These are phyloP conservation scores for Epinephelus coioides DNA, from an alignment of 2,797 vertebrate genomes.

Conservation along the genomic window DNA sequence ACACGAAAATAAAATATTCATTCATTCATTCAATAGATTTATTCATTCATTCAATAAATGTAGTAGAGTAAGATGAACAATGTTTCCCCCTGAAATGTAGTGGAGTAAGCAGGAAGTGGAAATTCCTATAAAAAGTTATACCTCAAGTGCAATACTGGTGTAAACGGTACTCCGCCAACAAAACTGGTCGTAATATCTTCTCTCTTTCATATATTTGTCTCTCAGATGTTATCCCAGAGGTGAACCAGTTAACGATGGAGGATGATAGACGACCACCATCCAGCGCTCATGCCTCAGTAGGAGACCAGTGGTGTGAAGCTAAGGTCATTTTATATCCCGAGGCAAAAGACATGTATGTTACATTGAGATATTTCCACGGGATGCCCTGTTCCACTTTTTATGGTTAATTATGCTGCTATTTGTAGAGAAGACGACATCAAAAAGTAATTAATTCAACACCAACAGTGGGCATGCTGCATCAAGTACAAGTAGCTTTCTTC, in stretches of 20 bases:
- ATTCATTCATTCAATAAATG: no score
- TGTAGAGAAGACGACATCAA: not conserved
- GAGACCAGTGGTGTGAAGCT: slow-evolving; percentile 29
- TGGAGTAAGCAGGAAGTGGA: no score
- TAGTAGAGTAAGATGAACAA: no score
- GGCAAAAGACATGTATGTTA: slow-evolving; percentile 18
- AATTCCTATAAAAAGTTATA: no score
- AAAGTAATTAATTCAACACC: not conserved
- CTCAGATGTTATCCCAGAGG: slow-evolving; percentile 21
- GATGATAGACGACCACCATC: slow-evolving; percentile 5
- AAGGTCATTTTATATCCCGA: slow-evolving; percentile 32
- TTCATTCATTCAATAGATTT: no score
- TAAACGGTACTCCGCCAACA: no score
- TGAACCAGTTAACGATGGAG: slow-evolving; percentile 3
- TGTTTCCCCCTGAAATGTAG: no score
- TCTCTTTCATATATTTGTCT: not conserved
- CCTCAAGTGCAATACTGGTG: no score
- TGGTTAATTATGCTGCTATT: slow-evolving; percentile 17
- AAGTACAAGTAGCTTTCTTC: not conserved
- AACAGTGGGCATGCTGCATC: not conserved
- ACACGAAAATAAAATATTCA: no score
- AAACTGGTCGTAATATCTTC: not conserved
- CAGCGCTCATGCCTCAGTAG: slow-evolving; percentile 19
- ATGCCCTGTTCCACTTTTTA: not conserved
- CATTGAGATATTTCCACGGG: slow-evolving; percentile 11